phyloP scores from a whole-genome alignment of 2,797 vertebrate species.

The Heteromormyrus szaboi region DNA sequence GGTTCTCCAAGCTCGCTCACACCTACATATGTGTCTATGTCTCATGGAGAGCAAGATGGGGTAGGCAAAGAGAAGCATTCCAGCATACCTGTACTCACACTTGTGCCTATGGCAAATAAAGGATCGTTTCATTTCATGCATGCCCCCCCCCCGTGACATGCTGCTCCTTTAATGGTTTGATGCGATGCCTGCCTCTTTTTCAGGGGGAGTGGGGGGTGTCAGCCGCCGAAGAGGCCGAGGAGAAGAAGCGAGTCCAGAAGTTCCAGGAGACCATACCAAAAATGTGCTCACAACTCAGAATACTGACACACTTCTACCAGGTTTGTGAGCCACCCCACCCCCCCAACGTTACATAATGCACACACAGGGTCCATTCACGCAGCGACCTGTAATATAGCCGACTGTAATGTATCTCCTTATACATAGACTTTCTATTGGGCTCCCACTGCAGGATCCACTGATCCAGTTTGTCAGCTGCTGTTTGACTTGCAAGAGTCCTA shows the following conservation, averaged over 20 bases:
- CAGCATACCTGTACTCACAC: background rate
- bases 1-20: background rate
- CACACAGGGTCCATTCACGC: background rate
- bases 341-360: background rate
- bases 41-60: background rate
- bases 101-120: background rate
- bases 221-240: conserved; percentile 77
- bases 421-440: background rate
- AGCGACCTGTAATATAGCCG: background rate
- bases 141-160: background rate
- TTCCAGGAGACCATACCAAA: conserved; percentile 89
- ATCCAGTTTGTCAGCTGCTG: background rate
- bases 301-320: conserved; percentile 95
- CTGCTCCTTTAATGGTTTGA: background rate
- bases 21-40: background rate
- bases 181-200: conserved; percentile 1
- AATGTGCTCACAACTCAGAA: conserved; percentile 86
- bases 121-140: background rate
- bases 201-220: conserved; percentile 94
- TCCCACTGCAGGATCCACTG: background rate
- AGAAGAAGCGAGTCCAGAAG: conserved; percentile 75
- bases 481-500: background rate
- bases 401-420: too few species aligned
- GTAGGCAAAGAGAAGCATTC: background rate
- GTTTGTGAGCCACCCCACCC: conserved; percentile 43